phyloP scores from a whole-genome alignment of 2,888 invertebrate genomes.

The Drosophila paranaensis region DNA sequence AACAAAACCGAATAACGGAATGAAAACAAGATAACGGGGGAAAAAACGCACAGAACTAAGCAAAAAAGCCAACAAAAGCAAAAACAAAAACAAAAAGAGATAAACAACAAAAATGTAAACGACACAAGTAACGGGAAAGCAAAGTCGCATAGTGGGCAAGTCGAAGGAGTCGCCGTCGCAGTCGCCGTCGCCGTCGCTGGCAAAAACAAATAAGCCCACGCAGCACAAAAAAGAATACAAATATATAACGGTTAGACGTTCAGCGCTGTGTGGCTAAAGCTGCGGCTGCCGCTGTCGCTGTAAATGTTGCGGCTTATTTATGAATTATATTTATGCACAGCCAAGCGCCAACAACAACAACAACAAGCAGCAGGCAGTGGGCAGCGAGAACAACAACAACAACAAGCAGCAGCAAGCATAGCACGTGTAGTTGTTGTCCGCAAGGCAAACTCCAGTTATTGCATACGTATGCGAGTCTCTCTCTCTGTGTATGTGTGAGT shows the following conservation, averaged over 20 bases:
- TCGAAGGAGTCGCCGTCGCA: background rate
- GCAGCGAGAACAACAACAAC: background rate
- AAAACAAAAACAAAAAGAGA: slow-evolving; percentile 29
- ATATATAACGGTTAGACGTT: slow-evolving; percentile 28
- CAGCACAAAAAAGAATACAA: slow-evolving; percentile 29
- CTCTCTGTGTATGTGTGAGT: slow-evolving; percentile 7
- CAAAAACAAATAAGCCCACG: slow-evolving; percentile 24
- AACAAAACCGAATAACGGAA: slow-evolving; percentile 35
- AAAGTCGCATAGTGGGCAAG: slow-evolving; percentile 17
- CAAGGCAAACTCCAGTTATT: slow-evolving; percentile 18
- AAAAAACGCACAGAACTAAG: background rate
- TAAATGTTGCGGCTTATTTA: slow-evolving; percentile 44
- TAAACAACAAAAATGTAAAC: slow-evolving; percentile 48
- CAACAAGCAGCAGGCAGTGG: background rate
- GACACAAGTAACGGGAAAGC: slow-evolving; percentile 15
- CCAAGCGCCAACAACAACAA: slow-evolving; percentile 13
- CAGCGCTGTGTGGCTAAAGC: slow-evolving; percentile 16
- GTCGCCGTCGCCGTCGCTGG: background rate
- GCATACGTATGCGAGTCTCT: slow-evolving; percentile 15
- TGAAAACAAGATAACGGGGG: slow-evolving; percentile 28
- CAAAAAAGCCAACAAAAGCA: background rate
- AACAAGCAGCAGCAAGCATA: slow-evolving; percentile 2
- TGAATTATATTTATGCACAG: slow-evolving; percentile 44
- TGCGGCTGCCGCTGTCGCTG: slow-evolving; percentile 14
- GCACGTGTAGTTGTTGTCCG: slow-evolving; percentile 18